Base-by-base conservation (phyloP, 2,797 vertebrate species). In the Rhadinocentrus ornatus region DNA sequence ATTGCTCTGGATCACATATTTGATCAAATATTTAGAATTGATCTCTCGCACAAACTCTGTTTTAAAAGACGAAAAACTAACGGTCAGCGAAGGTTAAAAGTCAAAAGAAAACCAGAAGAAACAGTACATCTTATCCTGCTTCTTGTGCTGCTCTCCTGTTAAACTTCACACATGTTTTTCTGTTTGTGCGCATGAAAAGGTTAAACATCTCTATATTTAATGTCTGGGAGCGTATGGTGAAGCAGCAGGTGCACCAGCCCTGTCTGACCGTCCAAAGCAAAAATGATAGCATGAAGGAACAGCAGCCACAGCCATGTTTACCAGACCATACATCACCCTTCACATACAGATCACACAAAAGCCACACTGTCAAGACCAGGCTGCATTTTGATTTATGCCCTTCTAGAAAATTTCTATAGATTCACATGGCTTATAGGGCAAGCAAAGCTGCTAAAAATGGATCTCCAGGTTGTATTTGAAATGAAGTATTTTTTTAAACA, bases 271-370 rank as follows among this genome's bases (percentile, higher is more conserved):
- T 41, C 65, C 29, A 70, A 87, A 72, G 70, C 67, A 76, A 89
- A 88, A 88, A 83, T 88, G 77, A 91, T 88, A 46, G 13, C 58
- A 69, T 77, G 83, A 79, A 75, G 83, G 65, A 84, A 69, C 35
- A 39, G 63, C 54, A 34, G 62, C 68, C 18, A 0, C 64, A 3
- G 46, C 39, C 74, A 53, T 50, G 69, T 73, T 75, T 32, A 68
- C 32, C 54, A 37, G 52, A 65, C 69, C 72, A 39, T 71, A 82
- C 63, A 29, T 70, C 69, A 64, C 35, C 69, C 18, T 48, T n/a
- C 44, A 48, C n/a, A n/a, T n/a, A 48, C 18, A 48, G 20, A 48
- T 48, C 44, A n/a, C 62, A 75, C 55, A 44, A 34, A 57, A 68
- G 62, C 69, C 16, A 6, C 50, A 13, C 50, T 24, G n/a, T 27